Evolutionary conservation across 1,140 invertebrate species (phyloP).

Genomic region (Apis laboriosa): DNA sequence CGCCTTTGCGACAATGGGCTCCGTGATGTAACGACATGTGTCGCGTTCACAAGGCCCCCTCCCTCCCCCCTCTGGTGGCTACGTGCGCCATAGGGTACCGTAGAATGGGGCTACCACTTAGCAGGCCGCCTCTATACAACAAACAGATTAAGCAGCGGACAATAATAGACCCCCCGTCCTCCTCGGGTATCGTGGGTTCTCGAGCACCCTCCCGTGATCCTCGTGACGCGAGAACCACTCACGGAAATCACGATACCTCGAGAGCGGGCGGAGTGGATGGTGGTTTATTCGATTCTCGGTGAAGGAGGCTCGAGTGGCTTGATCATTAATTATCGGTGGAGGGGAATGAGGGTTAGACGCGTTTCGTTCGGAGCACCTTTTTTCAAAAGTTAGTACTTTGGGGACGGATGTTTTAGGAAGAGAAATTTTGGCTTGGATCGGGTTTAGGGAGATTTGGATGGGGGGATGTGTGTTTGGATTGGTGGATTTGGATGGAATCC

Average conservation of each 20-base stretch:
- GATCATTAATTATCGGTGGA: constrained; percentile 34
- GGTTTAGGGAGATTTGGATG: no score
- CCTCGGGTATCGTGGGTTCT: constrained; percentile 26
- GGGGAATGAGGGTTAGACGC: no score
- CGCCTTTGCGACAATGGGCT: constrained; percentile 60
- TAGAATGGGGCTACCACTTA: constrained; percentile 78
- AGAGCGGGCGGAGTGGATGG: background rate
- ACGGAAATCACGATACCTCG: constrained; percentile 53
- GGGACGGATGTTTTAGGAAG: no score
- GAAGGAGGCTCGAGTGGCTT: background rate
- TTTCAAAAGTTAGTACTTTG: background rate
- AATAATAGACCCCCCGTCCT: constrained; percentile 67
- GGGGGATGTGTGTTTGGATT: no score
- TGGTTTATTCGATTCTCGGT: constrained; percentile 32
- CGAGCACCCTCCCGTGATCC: constrained; percentile 46
- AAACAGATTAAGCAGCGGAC: constrained; percentile 78
- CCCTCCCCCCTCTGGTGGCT: background rate
- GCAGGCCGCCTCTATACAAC: constrained; percentile 78
- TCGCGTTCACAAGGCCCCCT: constrained; percentile 70
- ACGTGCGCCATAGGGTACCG: constrained; percentile 51
- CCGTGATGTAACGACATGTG: constrained; percentile 79
- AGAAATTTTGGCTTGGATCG: no score
- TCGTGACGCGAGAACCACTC: constrained; percentile 42
- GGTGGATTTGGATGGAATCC: no score
- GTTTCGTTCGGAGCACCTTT: background rate